phyloP scores from a whole-genome alignment of 1,140 invertebrate species.

The Drosophila kepulauana region DNA sequence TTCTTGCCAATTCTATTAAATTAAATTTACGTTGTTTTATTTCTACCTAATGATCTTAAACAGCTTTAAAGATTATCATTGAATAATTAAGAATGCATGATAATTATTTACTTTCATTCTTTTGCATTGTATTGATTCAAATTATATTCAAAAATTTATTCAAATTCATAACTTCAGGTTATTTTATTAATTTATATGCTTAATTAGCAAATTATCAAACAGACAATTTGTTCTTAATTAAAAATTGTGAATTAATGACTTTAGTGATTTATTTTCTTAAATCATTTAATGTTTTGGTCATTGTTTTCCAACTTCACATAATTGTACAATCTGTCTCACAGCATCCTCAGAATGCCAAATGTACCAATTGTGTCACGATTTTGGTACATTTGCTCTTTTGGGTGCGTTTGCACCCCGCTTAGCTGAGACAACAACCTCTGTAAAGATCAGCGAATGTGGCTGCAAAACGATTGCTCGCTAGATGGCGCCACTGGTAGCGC shows the following conservation, averaged over 20 bases:
- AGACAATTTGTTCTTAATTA: too few species aligned
- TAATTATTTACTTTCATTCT: too few species aligned
- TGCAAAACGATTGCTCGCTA: not conserved
- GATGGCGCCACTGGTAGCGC: conserved; percentile 38
- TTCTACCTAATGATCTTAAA: not conserved
- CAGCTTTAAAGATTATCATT: not conserved
- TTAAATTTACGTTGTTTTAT: not conserved
- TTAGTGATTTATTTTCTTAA: too few species aligned
- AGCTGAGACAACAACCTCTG: conserved; percentile 32
- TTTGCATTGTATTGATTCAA: too few species aligned
- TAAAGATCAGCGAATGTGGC: conserved; percentile 20
- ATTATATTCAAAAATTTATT: too few species aligned
- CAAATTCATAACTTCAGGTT: too few species aligned
- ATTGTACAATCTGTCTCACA: not conserved
- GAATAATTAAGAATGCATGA: not conserved
- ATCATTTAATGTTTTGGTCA: too few species aligned
- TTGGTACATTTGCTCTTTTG: conserved; percentile 10
- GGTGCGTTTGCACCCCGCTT: not conserved
- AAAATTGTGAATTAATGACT: too few species aligned
- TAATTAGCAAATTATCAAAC: too few species aligned
- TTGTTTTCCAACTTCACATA: not conserved
- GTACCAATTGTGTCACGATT: conserved; percentile 1
- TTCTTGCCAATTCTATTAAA: conserved; percentile 2
- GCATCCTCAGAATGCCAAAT: not conserved
- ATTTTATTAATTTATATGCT: too few species aligned